Conservation (phyloP, 2,113 vertebrate species). For the Perccottus glenii region DNA sequence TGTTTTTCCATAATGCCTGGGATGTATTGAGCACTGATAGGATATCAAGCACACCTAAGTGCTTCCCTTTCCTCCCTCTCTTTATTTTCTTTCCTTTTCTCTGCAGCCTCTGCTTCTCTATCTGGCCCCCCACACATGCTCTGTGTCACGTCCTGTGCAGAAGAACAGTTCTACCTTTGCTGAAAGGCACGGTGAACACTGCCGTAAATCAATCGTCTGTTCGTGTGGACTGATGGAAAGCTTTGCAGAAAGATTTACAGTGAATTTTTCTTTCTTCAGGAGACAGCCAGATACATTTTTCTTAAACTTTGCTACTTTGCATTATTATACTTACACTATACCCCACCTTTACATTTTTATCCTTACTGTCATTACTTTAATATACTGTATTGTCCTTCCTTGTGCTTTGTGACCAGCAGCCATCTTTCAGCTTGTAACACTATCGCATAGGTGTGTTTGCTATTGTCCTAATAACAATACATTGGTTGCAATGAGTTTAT, state of each 20-base stretch:
- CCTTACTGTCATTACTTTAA: neutral
- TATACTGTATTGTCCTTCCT: neutral
- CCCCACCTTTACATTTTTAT: neutral
- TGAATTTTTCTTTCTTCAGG: conserved; percentile 22
- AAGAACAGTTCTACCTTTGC: conserved; percentile 61
- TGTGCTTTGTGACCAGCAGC: conserved; percentile 3
- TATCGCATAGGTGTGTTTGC: conserved; percentile 54
- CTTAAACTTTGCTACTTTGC: conserved; percentile 6
- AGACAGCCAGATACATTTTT: conserved; percentile 34
- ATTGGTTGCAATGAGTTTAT: too few relatives aligned
- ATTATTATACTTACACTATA: neutral
- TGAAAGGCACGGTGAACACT: conserved; percentile 32
- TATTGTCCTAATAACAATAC: conserved; percentile 51
- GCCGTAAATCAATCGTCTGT: conserved; percentile 50
- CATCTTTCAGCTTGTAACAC: conserved; percentile 42
- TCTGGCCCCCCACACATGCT: conserved; percentile 68
- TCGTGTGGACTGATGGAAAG: conserved; percentile 30
- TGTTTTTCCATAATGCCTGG: conserved; percentile 69
- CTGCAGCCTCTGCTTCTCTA: conserved; percentile 65
- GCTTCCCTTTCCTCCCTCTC: conserved; percentile 76
- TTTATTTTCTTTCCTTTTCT: conserved; percentile 76
- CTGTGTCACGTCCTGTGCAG: conserved; percentile 71
- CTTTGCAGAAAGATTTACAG: conserved; percentile 39
- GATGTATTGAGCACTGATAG: conserved; percentile 71
- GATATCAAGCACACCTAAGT: conserved; percentile 77